Evolutionary conservation across 2,113 vertebrate species (phyloP).

Genomic region (Oryzias melastigma): DNA sequence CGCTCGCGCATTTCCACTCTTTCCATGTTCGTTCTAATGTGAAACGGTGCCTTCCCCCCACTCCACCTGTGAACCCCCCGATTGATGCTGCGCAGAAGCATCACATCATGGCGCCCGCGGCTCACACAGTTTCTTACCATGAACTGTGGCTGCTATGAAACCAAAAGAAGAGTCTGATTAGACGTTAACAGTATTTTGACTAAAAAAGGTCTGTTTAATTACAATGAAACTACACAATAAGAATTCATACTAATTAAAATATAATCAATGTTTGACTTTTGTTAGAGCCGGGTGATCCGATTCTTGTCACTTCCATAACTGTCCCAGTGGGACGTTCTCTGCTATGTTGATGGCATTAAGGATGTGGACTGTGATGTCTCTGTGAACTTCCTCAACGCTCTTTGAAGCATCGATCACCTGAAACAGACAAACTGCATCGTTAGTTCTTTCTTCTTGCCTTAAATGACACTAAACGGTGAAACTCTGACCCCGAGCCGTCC

Average conservation of each 20-base stretch:
- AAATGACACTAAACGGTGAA: not conserved
- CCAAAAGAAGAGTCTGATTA: slow-evolving; percentile 56
- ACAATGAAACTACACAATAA: slow-evolving; percentile 52
- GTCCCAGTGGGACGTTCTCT: slow-evolving; percentile 71
- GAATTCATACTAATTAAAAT: slow-evolving; percentile 49
- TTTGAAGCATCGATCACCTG: slow-evolving; percentile 86
- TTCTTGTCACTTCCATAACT: slow-evolving; percentile 83
- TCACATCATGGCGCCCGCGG: slow-evolving; percentile 46
- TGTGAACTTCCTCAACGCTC: slow-evolving; percentile 84
- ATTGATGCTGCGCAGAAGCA: slow-evolving; percentile 61
- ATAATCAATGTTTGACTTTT: slow-evolving; percentile 20
- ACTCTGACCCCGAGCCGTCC: not conserved
- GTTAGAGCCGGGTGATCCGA: not conserved
- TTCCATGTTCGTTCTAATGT: slow-evolving; percentile 74
- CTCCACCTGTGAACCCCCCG: slow-evolving; percentile 64
- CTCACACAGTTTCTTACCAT: slow-evolving; percentile 56
- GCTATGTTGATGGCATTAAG: slow-evolving; percentile 69
- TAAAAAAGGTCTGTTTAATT: slow-evolving; percentile 57
- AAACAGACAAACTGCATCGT: slow-evolving; percentile 1
- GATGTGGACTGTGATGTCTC: slow-evolving; percentile 75
- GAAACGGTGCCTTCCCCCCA: slow-evolving; percentile 77
- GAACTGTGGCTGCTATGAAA: slow-evolving; percentile 61
- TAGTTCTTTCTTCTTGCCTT: not conserved
- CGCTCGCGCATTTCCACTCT: slow-evolving; percentile 65
- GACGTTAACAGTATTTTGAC: slow-evolving; percentile 32